These are phyloP conservation scores for Catostomus latipinnis DNA, from an alignment of 2,797 vertebrate species.

Conservation along the genomic window DNA sequence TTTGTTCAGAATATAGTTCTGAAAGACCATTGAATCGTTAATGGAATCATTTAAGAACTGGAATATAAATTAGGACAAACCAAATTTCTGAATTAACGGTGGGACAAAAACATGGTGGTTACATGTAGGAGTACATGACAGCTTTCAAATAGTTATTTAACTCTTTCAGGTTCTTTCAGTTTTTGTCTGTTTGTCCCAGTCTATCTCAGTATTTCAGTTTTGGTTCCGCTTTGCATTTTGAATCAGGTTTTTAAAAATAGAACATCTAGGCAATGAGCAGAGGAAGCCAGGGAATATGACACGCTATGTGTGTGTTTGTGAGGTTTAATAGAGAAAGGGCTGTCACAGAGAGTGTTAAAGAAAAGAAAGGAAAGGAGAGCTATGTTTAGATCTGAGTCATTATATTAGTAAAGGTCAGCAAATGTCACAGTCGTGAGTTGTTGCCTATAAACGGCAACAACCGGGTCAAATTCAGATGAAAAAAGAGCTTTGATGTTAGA, in stretches of 20 bases:
- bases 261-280: slow-evolving; percentile 30
- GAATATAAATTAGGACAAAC: too few relatives aligned
- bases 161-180: not conserved
- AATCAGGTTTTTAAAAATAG: slow-evolving; percentile 21
- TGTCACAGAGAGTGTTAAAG: slow-evolving; percentile 39
- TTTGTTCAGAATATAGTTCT: too few relatives aligned
- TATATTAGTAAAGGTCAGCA: slow-evolving; percentile 58
- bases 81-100: not conserved
- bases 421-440: slow-evolving; percentile 57
- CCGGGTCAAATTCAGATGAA: not conserved
- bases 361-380: slow-evolving; percentile 23
- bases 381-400: slow-evolving; percentile 57
- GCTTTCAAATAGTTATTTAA: slow-evolving; percentile 16
- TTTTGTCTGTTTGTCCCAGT: slow-evolving; percentile 17
- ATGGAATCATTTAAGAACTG: too few relatives aligned
- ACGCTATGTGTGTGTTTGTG: slow-evolving; percentile 28
- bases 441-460: slow-evolving; percentile 48
- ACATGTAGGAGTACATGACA: not conserved
- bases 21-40: too few relatives aligned
- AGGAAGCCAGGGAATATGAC: slow-evolving; percentile 48
- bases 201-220: not conserved
- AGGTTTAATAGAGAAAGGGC: slow-evolving; percentile 23
- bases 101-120: not conserved
- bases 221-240: slow-evolving; percentile 16
- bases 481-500: slow-evolving; percentile 25